Base-by-base conservation (phyloP, 2,113 vertebrate genomes). In the Ibidorhyncha struthersii region DNA sequence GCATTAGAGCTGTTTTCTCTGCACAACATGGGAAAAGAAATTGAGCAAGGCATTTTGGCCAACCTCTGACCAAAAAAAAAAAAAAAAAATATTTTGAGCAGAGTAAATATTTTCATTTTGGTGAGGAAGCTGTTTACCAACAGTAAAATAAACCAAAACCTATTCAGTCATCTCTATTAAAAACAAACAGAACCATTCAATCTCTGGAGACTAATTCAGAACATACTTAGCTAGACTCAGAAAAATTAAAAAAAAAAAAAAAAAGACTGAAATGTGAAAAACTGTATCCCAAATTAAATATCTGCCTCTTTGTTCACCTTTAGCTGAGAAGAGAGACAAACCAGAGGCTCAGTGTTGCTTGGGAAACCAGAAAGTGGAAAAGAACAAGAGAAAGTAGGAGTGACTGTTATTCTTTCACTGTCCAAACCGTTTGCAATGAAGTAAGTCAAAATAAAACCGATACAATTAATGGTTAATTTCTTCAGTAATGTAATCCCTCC, bases 41-140 rank as follows among this genome's bases (percentile, higher is more conserved):
- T 32, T 50, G 63, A 94, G 15, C 12, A 53, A 52, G 26, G 26
- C 34, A 52, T 90, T 93, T 90, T 72, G 25, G 8, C 59, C 67
- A 81, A 26, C 19, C 12, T 73, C 29, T 77, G 38, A 52, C 1
- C 13, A 56, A 71, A 56, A 49, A 36, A 34, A 56, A 71, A 56
- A 49, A 36, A 34, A 47, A 50, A 19, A 45, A 17, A 40, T 21
- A 53, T 47, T 82, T 45, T 65, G 38, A 86, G 32, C 4, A 38
- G 49, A 26, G 34, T 45, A 83, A 89, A 78, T 84, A 62, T 81
- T 90, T 96, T 81, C 7, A 2, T 78, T 96, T 83, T 86, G 50
- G 59, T 83, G n/a, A 78, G 32, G n/a, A 78, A 91, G 47, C n/a
- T 70, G 21, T 86, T 95, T 92, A 78, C 23, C 55, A 82, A 91